These are phyloP conservation scores for Eurypyga helias DNA, from an alignment of 2,113 vertebrate genomes.

Conservation along the genomic window DNA sequence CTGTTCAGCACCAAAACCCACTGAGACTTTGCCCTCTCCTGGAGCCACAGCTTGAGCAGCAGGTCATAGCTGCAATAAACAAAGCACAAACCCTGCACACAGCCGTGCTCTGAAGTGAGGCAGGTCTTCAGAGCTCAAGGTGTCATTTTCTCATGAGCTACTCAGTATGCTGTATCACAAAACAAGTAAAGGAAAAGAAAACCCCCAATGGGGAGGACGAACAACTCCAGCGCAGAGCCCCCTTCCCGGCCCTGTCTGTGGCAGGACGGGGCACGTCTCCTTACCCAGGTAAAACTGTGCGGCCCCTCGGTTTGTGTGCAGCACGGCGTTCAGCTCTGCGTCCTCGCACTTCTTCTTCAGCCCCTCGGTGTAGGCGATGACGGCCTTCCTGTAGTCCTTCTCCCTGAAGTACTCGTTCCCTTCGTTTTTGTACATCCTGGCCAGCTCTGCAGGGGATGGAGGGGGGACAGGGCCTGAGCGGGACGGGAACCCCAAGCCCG, in stretches of 20 bases:
- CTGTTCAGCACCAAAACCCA: neutral
- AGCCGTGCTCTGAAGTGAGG: rapidly evolving
- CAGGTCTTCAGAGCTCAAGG: neutral
- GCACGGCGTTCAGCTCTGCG: constrained; percentile 78
- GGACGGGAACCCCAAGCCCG: neutral
- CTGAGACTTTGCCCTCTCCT: neutral
- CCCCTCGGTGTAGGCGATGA: constrained; percentile 85
- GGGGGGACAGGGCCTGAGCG: neutral
- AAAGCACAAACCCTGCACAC: neutral
- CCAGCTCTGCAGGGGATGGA: constrained; percentile 80
- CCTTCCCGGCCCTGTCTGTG: rapidly evolving
- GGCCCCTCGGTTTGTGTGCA: constrained; percentile 89
- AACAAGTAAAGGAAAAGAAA: neutral
- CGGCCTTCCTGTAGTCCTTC: constrained; percentile 86
- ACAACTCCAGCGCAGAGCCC: neutral
- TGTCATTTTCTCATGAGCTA: rapidly evolving
- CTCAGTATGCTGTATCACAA: neutral
- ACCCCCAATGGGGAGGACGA: rapidly evolving
- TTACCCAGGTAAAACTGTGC: constrained; percentile 89
- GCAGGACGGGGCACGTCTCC: rapidly evolving
- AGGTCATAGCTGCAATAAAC: neutral
- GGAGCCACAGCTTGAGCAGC: neutral
- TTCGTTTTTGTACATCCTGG: constrained; percentile 85
- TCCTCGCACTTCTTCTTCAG: constrained; percentile 83
- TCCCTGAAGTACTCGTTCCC: constrained; percentile 94